A percentile compares a stretch with the other conserved stretches of the same genome.
Conservation (phyloP, 2,888 invertebrate genomes). For the Drosophila atroscutellata region DNA sequence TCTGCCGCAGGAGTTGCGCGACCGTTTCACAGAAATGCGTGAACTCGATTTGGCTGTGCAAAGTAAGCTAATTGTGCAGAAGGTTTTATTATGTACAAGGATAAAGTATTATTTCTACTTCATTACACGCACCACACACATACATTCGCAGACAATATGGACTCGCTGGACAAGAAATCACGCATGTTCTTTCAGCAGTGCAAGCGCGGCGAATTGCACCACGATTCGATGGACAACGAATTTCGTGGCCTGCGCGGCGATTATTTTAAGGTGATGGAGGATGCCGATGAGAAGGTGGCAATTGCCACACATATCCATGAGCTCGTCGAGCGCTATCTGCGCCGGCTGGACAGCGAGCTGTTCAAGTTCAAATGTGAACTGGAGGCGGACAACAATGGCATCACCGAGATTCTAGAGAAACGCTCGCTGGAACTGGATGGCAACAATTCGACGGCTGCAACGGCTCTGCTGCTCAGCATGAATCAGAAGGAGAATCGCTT, state of each 20-base stretch:
- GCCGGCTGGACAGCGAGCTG: conserved; percentile 94
- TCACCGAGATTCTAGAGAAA: conserved; percentile 97
- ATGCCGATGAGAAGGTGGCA: conserved; percentile 98
- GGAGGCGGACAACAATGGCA: conserved; percentile 99
- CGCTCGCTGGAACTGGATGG: conserved; percentile 94
- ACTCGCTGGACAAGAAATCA: conserved; percentile 95
- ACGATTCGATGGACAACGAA: conserved; percentile 91
- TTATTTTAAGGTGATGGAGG: conserved; percentile 95
- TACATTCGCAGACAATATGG: conserved; percentile 91
- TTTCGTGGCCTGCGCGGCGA: conserved; percentile 93
- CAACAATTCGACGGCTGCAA: conserved; percentile 85
- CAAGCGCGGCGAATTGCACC: conserved; percentile 90
- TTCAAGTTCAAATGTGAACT: conserved; percentile 99
- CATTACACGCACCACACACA: background rate
- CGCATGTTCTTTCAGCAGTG: conserved; percentile 94
- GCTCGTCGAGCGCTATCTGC: conserved; percentile 95
- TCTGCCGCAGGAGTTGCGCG: conserved; percentile 97
- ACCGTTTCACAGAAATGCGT: conserved; percentile 98
- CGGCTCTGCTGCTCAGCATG: conserved; percentile 84
- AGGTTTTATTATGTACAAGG: background rate
- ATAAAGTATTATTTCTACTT: background rate
- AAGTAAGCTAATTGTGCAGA: conserved; percentile 87
- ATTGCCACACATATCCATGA: conserved; percentile 98
- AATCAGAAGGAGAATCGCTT: conserved; percentile 94
- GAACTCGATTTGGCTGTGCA: conserved; percentile 99